phyloP scores from a whole-genome alignment of 2,888 invertebrate genomes.

The Lamellibrachia columna region DNA sequence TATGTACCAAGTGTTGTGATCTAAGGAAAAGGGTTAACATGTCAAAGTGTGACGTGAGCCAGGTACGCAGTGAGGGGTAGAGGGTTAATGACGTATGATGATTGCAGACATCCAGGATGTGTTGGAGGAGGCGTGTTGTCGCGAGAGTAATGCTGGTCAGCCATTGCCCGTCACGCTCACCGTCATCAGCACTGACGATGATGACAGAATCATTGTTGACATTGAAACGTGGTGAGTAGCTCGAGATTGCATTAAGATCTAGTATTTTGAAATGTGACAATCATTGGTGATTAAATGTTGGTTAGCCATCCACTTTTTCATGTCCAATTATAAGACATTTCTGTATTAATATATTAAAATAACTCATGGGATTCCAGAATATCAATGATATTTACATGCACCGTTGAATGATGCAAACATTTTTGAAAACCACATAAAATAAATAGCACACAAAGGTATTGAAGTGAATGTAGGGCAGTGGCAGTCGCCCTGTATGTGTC shows the following conservation, averaged over 20 bases:
- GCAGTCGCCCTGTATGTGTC: background rate
- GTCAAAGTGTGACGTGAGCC: too few species aligned
- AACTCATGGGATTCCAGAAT: background rate
- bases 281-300: background rate
- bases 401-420: too few species aligned
- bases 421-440: too few species aligned
- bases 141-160: background rate
- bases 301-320: background rate
- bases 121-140: constrained; percentile 12
- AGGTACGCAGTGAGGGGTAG: background rate
- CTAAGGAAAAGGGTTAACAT: too few species aligned
- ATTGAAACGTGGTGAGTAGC: background rate
- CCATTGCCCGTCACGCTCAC: background rate
- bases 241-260: background rate
- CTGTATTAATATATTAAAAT: background rate
- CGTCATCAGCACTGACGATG: background rate
- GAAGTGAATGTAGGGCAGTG: too few species aligned
- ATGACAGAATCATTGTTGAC: background rate
- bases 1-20: too few species aligned
- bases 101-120: background rate
- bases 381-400: too few species aligned
- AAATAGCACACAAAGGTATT: too few species aligned
- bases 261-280: background rate
- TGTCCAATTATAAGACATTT: background rate
- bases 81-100: background rate